These are phyloP conservation scores for Ruditapes philippinarum DNA, from an alignment of 1,140 invertebrate species.

Conservation along the genomic window DNA sequence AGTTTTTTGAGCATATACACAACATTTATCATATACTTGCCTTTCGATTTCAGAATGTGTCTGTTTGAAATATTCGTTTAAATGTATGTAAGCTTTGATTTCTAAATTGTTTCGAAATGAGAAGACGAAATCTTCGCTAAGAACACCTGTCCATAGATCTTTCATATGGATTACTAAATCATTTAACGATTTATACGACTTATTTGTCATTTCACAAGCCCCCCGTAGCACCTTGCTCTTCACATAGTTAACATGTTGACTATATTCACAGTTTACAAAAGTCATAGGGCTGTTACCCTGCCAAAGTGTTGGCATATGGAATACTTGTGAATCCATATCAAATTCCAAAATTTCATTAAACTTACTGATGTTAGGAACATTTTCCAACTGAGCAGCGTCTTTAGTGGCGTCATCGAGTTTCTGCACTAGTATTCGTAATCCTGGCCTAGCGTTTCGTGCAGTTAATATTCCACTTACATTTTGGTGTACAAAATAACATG, in stretches of 20 bases:
- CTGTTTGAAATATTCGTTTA: background rate
- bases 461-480: conserved; percentile 8
- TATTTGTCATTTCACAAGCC: background rate
- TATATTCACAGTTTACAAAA: background rate
- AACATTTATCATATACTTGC: background rate
- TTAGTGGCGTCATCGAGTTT: background rate
- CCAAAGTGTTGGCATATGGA: background rate
- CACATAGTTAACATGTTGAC: background rate
- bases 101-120: background rate
- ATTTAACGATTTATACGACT: background rate
- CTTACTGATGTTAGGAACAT: background rate
- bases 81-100: background rate
- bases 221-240: background rate
- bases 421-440: background rate
- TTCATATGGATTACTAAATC: background rate
- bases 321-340: background rate
- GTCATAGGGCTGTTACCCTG: background rate
- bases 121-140: too few species aligned
- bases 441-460: background rate
- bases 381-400: background rate
- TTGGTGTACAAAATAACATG: conserved; percentile 47
- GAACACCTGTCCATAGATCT: conserved; percentile 4
- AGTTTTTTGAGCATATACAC: background rate
- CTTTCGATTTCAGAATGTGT: background rate
- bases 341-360: background rate